Conservation (phyloP, 2,797 vertebrate genomes). For the Urophycis tenuis region DNA sequence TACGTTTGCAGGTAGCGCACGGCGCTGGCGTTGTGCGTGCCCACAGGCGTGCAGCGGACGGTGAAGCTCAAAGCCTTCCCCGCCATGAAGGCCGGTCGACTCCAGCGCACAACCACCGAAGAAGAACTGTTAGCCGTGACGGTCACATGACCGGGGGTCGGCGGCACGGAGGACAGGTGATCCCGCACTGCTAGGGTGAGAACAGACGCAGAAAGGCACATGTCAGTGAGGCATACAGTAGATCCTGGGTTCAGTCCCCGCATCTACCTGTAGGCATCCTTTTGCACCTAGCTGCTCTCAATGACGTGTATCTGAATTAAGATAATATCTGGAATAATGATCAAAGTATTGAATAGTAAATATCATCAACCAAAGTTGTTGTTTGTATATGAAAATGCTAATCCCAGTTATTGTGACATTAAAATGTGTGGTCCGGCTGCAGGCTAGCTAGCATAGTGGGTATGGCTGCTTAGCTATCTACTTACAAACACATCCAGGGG, state of each 20-base stretch:
- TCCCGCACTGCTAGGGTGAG: slow-evolving; percentile 79
- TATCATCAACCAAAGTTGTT: background rate
- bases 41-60: slow-evolving; percentile 86
- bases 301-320: too few relatives aligned
- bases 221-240: background rate
- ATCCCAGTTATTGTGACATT: background rate
- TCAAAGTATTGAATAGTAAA: background rate
- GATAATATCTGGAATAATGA: background rate
- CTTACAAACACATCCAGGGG: slow-evolving; percentile 93
- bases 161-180: slow-evolving; percentile 79
- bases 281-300: too few relatives aligned
- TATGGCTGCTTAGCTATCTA: slow-evolving; percentile 31
- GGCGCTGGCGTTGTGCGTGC: slow-evolving; percentile 83
- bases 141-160: slow-evolving; percentile 85
- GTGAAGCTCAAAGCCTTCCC: slow-evolving; percentile 85
- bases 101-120: slow-evolving; percentile 83
- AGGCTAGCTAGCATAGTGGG: background rate
- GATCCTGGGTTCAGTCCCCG: background rate
- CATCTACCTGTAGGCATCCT: too few relatives aligned
- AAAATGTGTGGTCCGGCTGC: background rate
- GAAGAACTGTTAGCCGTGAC: slow-evolving; percentile 81
- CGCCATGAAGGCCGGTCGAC: slow-evolving; percentile 81
- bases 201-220: slow-evolving; percentile 18
- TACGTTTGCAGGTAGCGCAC: slow-evolving; percentile 91
- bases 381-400: background rate